phyloP scores from a whole-genome alignment of 2,888 invertebrate species.

The Philopedon plagiatum region DNA sequence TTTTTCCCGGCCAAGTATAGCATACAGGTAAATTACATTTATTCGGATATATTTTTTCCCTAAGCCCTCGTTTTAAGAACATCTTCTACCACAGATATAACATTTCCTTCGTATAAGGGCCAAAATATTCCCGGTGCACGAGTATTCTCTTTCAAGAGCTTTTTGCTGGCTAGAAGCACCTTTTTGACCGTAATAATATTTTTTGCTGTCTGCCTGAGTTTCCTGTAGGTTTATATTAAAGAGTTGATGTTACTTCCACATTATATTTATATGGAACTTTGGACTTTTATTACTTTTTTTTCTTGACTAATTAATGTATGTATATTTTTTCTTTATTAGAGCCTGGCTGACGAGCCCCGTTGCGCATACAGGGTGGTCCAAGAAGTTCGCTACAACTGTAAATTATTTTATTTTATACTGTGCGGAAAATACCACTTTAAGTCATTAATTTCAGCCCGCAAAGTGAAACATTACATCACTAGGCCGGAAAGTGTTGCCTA shows the following conservation, averaged over 20 bases:
- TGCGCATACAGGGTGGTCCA: too few relatives aligned
- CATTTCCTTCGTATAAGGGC: background rate
- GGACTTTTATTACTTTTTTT: too few relatives aligned
- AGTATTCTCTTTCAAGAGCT: slow-evolving; percentile 13
- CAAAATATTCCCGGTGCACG: background rate
- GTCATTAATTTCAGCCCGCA: too few relatives aligned
- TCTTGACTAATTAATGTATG: too few relatives aligned
- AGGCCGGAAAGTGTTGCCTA: too few relatives aligned
- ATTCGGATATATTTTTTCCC: background rate
- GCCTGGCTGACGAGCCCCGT: too few relatives aligned
- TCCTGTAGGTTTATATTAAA: background rate
- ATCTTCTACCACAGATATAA: background rate
- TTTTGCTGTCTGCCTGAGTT: background rate
- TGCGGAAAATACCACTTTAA: too few relatives aligned
- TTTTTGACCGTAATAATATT: slow-evolving; percentile 24
- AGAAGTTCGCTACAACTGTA: too few relatives aligned
- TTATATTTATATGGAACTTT: background rate
- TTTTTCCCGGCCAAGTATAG: background rate
- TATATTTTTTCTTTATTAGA: too few relatives aligned
- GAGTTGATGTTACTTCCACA: background rate
- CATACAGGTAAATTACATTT: background rate
- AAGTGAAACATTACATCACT: too few relatives aligned
- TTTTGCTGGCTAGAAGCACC: slow-evolving; percentile 16
- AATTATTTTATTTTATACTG: too few relatives aligned
- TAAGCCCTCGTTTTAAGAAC: background rate